Evolutionary conservation across 2,888 invertebrate genomes (phyloP), one percentile per base, ranked within the genome.

Genomic region (Caradrina clavipalpis): DNA sequence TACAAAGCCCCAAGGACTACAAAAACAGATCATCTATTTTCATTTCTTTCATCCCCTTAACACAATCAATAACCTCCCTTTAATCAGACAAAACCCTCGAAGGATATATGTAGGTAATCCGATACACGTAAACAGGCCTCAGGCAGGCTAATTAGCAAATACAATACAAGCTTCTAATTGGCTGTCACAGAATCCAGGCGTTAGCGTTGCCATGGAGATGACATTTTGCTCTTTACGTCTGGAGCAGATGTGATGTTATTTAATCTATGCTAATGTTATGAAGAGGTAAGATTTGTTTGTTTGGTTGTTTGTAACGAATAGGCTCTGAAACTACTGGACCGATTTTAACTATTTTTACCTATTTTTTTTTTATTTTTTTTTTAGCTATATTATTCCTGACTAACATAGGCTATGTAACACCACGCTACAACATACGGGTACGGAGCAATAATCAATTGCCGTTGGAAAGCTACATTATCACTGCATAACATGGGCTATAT

Each of bases 71-170:
- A 50, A 3, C 4, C 13, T 31, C 4, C n/a, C 50, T 57, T 78
- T 56, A 26, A 56, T 73, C 19, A 47, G 22, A 74, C 21, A 54
- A 61, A 63, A 60, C 45, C 53, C 15, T 17, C 17, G 1, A 39
- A 35, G 7, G 35, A 75, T 42, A 45, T 35, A 64, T 13, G 50
- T 42, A 64, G 42, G 72, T 64, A 69, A 82, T 61, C 45, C n/a
- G 15, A 76, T 66, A 58, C 55, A 53, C 17, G 47, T 64, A 47
- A 63, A 64, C 39, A 80, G n/a, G 26, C 39, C 0, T 15, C 13
- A 45, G 59, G 26, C 21, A 51, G n/a, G n/a, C 51, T 80, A 69
- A 80, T 80, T 76, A 76, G 22, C 31, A 47, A 49, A 61, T 53
- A 39, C 45, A 62, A 82, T 75, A 62, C 62, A 31, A 39, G 21